Evolutionary conservation across 2,888 invertebrate species (phyloP), one percentile per base, ranked within the genome.

Genomic region (Chromoteleia sp.): DNA sequence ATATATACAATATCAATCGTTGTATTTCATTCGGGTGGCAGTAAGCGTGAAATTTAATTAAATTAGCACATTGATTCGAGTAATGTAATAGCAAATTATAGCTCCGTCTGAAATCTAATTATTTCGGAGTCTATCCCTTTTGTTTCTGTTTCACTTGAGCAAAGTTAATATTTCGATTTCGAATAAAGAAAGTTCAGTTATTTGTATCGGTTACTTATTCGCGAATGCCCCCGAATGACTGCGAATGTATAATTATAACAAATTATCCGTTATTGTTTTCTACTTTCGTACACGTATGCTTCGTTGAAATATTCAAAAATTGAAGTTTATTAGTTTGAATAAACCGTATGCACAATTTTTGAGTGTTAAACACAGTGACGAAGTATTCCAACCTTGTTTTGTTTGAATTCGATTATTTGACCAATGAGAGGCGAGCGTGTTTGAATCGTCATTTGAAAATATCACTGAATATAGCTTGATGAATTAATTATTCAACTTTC

Each of bases 141-240:
- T 81, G 81, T 76, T 73, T 73, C 81, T 54, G 54, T 68, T 76
- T 73, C 30, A 76, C 71, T 77, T 67, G 61, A 36, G 56, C 54
- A 48, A 56, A 77, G 76, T 76, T 81, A 65, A 81, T 76, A 71
- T 76, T 81, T 75, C n/a, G 71, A 73, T 71, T 43, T 59, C 33
- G 54, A 19, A 19, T 36, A 56, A 70, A 61, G 65, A 63, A 71
- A 48, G 56, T 71, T 70, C 21, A 36, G 45, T 19, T 70, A 43
- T 80, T 80, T 63, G 43, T 56, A 29, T 41, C 43, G 54, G 17
- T 70, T 70, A 68, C 63, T 61, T 61, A 30, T 48, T 30, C 25
- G 21, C 45, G 45, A 41, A 39, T 10, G 41, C 43, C n/a, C n/a
- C n/a, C n/a, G n/a, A n/a, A n/a, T n/a, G n/a, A n/a, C n/a, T n/a